Evolutionary conservation across 2,113 vertebrate species (phyloP), one percentile per base, ranked within the genome.

Genomic region (Spermophilus dauricus): DNA sequence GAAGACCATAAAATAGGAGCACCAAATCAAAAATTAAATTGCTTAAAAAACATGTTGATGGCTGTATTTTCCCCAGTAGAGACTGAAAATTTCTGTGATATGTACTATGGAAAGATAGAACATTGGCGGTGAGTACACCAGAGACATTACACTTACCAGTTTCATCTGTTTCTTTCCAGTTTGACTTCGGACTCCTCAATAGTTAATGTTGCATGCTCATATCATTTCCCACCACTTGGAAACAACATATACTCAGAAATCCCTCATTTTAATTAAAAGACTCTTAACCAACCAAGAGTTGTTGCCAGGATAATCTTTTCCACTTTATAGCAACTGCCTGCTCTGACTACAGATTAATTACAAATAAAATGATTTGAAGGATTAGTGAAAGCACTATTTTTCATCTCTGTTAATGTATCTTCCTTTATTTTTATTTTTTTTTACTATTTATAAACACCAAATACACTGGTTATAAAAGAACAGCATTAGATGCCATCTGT

Each of bases 1-100:
- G 92, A 98, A 98, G 97, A 97, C 42, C 67, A 86, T 98, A 97
- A 98, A 94, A 80, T 97, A 97, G 84, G 94, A 97, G 88, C 78
- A 97, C 84, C 84, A 93, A 95, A 63, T 96, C 28, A 58, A 97
- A 86, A 89, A 97, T 85, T 97, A 97, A 98, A 94, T 94, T 93
- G n/a, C 89, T 96, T 92, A 67, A 48, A 97, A 96, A 97, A 97
- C 45, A 11, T 32, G 92, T 82, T 37, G 69, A 97, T 97, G 90
- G 56, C 67, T 98, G 96, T 91, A 73, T 72, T 96, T 98, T 39
- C 69, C 96, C 77, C 93, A 58, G 0, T 77, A 30, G 95, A 82
- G 45, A 61, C 81, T 85, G 92, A 94, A 96, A 16, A 92, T 96
- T 96, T 85, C 89, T 86, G 4, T 77, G 96, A 42, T 61, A 63